These are phyloP conservation scores for Cyclophora punctaria DNA, from an alignment of 2,888 invertebrate species.

Conservation along the genomic window DNA sequence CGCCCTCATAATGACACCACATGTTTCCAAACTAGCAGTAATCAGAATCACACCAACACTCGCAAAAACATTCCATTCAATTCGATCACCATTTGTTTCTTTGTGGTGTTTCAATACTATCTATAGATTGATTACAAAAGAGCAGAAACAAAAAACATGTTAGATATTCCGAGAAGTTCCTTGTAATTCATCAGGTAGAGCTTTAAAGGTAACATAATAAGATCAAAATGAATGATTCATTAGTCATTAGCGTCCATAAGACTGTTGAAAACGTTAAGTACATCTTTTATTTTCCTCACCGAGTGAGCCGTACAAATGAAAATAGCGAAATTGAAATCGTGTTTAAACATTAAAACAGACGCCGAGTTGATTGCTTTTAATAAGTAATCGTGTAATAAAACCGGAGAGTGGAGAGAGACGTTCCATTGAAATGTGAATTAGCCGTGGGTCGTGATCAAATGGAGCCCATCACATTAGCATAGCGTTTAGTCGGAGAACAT, in stretches of 20 bases:
- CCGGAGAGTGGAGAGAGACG: conserved; percentile 43
- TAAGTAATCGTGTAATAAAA: conserved; percentile 50
- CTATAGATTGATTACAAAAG: too few relatives aligned
- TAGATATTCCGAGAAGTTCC: too few relatives aligned
- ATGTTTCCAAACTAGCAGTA: conserved; percentile 21
- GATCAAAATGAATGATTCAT: too few relatives aligned
- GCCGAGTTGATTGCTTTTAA: conserved; percentile 14
- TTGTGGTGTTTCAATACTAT: not conserved
- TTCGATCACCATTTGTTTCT: not conserved
- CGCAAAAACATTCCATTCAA: not conserved
- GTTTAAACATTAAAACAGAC: too few relatives aligned
- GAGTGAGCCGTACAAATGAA: too few relatives aligned
- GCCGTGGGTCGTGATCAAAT: conserved; percentile 68
- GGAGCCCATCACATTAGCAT: conserved; percentile 71
- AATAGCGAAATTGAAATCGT: too few relatives aligned
- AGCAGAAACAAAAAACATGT: too few relatives aligned
- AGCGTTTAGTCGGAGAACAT: conserved; percentile 66
- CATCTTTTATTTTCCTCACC: too few relatives aligned
- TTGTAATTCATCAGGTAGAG: too few relatives aligned
- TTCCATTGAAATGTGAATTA: conserved; percentile 66
- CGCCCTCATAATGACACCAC: conserved; percentile 1
- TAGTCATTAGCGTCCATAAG: too few relatives aligned
- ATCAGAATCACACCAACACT: not conserved
- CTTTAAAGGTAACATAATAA: too few relatives aligned
- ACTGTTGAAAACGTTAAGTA: too few relatives aligned